Conservation (phyloP, 2,888 invertebrate species). For the Hydriomena furcata region DNA sequence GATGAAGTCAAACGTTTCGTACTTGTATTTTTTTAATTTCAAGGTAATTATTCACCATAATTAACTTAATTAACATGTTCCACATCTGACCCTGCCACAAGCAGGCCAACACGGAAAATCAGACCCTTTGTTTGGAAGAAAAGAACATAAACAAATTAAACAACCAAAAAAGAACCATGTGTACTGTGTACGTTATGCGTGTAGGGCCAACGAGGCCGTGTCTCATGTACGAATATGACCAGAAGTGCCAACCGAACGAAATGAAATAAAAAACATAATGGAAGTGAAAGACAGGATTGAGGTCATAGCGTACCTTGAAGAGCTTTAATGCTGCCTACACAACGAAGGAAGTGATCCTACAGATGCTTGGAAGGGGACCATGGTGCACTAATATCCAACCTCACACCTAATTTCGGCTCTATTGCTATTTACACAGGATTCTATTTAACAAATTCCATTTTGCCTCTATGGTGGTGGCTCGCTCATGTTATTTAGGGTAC, state of each 20-base stretch:
- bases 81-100: slow-evolving; percentile 66
- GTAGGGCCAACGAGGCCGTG: slow-evolving; percentile 63
- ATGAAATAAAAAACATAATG: slow-evolving; percentile 49
- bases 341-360: slow-evolving; percentile 63
- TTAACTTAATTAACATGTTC: slow-evolving; percentile 43
- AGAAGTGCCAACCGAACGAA: slow-evolving; percentile 62
- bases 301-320: slow-evolving; percentile 66
- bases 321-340: slow-evolving; percentile 67
- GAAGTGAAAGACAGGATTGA: slow-evolving; percentile 53
- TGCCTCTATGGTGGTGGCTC: slow-evolving; percentile 65
- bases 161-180: slow-evolving; percentile 52
- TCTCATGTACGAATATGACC: slow-evolving; percentile 77
- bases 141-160: slow-evolving; percentile 41
- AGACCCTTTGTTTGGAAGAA: slow-evolving; percentile 59
- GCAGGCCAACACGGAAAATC: slow-evolving; percentile 70
- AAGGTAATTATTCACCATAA: no score
- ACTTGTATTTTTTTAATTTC: no score
- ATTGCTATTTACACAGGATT: slow-evolving; percentile 41
- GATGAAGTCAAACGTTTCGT: slow-evolving; percentile 48
- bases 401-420: slow-evolving; percentile 46
- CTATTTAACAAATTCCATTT: slow-evolving; percentile 60
- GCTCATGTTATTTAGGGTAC: slow-evolving; percentile 44
- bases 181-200: slow-evolving; percentile 70
- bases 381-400: slow-evolving; percentile 48
- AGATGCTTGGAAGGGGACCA: slow-evolving; percentile 51